Evolutionary conservation across 64 coral and sea anemone species (phyloP).

Genomic region (Stichodactyla mertensii): DNA sequence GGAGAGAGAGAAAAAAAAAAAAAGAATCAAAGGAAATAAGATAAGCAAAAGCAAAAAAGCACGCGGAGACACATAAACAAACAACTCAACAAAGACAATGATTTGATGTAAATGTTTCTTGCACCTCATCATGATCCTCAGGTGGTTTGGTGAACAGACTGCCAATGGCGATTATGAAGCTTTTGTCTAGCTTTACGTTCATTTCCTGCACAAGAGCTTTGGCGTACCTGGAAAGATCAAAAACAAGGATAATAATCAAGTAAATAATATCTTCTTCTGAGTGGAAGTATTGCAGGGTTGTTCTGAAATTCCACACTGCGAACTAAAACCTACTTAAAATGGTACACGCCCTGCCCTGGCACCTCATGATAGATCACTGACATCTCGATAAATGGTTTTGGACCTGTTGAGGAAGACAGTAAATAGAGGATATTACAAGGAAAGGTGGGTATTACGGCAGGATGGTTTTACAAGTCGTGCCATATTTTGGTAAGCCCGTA

Average conservation of each 20-base stretch:
- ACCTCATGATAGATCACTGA: conserved; percentile 84
- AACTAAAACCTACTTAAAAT: conserved; percentile 64
- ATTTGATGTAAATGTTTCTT: neutral
- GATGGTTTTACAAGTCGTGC: no score
- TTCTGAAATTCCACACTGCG: no score
- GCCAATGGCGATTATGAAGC: conserved; percentile 62
- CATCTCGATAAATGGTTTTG: conserved; percentile 94
- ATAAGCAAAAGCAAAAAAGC: no score
- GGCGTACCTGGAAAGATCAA: conserved; percentile 51
- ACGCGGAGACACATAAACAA: no score
- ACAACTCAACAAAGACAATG: neutral
- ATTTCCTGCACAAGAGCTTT: conserved; percentile 87
- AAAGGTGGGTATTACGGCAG: no score
- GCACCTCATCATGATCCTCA: conserved; percentile 58
- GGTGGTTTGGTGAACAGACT: conserved; percentile 60
- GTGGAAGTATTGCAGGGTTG: neutral
- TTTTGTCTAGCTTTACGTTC: conserved; percentile 90
- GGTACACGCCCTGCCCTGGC: conserved; percentile 51
- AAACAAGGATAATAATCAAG: neutral
- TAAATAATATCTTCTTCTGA: neutral
- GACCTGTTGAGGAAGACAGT: conserved; percentile 5
- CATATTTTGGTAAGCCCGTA: no score
- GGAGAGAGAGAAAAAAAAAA: neutral
- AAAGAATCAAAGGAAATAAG: neutral
- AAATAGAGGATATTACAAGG: no score